These are phyloP conservation scores for Zoanthus solanderi DNA, from an alignment of 92 coral and sea anemone species.

Conservation along the genomic window DNA sequence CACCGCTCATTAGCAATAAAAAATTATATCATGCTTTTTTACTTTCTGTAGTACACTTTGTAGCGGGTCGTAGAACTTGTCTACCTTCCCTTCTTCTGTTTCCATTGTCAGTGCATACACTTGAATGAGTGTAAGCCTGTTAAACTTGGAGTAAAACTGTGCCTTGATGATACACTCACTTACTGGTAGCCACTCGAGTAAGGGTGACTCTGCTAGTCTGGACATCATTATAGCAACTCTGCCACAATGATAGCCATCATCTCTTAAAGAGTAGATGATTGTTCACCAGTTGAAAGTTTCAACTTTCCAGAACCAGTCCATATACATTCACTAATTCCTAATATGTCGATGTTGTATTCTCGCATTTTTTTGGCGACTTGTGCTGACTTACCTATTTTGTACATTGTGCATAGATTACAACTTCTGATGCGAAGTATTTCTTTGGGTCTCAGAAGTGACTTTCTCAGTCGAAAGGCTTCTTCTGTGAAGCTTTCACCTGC, in stretches of 20 bases:
- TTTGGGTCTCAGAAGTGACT: neutral
- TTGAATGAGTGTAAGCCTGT: neutral
- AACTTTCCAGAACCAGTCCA: slow-evolving; percentile 24
- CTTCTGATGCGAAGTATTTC: neutral
- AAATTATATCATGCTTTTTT: neutral
- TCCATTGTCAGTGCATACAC: neutral
- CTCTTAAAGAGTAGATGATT: neutral
- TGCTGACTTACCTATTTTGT: neutral
- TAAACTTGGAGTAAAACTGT: slow-evolving; percentile 47
- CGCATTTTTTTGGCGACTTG: neutral
- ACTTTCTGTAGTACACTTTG: neutral
- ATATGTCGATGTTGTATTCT: neutral
- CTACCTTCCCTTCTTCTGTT: slow-evolving; percentile 1
- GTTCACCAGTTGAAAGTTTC: slow-evolving; percentile 24
- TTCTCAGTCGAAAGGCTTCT: no score
- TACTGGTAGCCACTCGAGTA: slow-evolving; percentile 36
- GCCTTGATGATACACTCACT: slow-evolving; percentile 52
- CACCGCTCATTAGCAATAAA: neutral
- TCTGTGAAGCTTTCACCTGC: neutral
- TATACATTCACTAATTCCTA: slow-evolving; percentile 20
- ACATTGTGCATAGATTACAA: neutral
- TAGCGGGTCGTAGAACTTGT: neutral
- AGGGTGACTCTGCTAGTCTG: slow-evolving; percentile 17
- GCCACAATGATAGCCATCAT: neutral
- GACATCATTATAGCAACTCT: slow-evolving; percentile 12